phyloP scores from a whole-genome alignment of 2,797 vertebrate genomes.

The Percopsis omiscomaycus region DNA sequence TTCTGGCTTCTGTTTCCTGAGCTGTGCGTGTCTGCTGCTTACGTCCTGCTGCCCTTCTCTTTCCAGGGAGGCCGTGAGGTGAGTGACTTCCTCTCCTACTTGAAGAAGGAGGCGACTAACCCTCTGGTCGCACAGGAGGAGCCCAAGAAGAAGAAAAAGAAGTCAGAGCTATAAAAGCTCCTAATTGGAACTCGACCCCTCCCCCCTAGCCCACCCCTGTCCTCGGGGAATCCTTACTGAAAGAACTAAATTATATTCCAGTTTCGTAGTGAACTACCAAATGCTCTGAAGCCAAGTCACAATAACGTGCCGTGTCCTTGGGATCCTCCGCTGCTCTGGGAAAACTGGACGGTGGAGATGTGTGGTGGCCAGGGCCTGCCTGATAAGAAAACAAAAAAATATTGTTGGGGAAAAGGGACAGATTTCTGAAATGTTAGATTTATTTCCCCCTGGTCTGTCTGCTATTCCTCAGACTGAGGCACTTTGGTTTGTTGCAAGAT shows the following conservation, averaged over 20 bases:
- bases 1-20: background rate
- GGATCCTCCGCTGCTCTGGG: slow-evolving; percentile 69
- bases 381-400: slow-evolving; percentile 52
- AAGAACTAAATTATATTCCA: slow-evolving; percentile 79
- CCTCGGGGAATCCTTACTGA: slow-evolving; percentile 29
- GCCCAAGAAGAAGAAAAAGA: slow-evolving; percentile 90
- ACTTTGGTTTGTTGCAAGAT: slow-evolving; percentile 72
- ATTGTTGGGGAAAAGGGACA: slow-evolving; percentile 64
- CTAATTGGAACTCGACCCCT: slow-evolving; percentile 40
- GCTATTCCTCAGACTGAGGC: slow-evolving; percentile 70
- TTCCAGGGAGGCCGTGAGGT: slow-evolving; percentile 94
- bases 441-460: slow-evolving; percentile 62
- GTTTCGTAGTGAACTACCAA: slow-evolving; percentile 76
- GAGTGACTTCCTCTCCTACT: slow-evolving; percentile 90
- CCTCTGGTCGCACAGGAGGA: slow-evolving; percentile 84
- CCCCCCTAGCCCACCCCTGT: background rate
- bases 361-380: slow-evolving; percentile 66
- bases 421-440: slow-evolving; percentile 64
- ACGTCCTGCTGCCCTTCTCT: background rate
- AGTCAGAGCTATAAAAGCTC: slow-evolving; percentile 82
- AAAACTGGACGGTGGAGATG: slow-evolving; percentile 62
- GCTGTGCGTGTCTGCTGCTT: slow-evolving; percentile 11
- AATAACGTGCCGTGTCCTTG: slow-evolving; percentile 57
- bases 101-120: slow-evolving; percentile 91
- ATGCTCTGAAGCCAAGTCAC: slow-evolving; percentile 73